phyloP scores from a whole-genome alignment of 2,797 vertebrate species.

The Emydoidea blandingii region DNA sequence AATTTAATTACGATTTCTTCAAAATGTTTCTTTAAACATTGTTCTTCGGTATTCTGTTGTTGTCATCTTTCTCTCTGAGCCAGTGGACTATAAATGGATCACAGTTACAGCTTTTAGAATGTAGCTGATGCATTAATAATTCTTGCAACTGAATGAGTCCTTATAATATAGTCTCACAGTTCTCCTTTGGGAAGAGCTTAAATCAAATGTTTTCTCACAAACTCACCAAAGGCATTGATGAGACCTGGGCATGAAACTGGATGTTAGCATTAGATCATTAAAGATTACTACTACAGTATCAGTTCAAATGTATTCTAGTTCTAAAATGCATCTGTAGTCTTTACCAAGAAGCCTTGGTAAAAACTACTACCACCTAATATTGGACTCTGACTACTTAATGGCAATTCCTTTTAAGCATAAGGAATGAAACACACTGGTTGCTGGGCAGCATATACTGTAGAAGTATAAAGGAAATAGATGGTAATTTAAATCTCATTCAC shows the following conservation, averaged over 20 bases:
- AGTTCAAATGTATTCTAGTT: constrained; percentile 2
- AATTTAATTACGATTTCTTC: not conserved
- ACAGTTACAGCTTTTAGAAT: not conserved
- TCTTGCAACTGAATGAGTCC: not conserved
- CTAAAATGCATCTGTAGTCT: constrained; percentile 16
- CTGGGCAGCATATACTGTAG: constrained; percentile 29
- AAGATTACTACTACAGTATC: not conserved
- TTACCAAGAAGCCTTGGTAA: not conserved
- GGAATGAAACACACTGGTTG: not conserved
- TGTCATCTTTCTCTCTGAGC: not conserved
- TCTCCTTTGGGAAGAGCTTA: not conserved
- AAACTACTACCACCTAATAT: not conserved
- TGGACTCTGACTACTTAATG: constrained; percentile 21
- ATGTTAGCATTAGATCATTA: constrained; percentile 23
- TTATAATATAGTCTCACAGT: not conserved
- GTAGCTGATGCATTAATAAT: not conserved
- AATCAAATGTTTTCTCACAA: not conserved
- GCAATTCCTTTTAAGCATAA: constrained; percentile 33
- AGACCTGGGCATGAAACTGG: not conserved
- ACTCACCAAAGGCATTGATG: not conserved
- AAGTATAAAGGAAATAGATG: constrained; percentile 49
- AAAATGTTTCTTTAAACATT: not conserved
- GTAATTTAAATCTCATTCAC: constrained; percentile 44
- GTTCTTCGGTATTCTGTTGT: not conserved
- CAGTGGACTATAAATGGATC: not conserved